Base-by-base conservation (phyloP, 2,888 invertebrate genomes). In the Drosophila demipolita region DNA sequence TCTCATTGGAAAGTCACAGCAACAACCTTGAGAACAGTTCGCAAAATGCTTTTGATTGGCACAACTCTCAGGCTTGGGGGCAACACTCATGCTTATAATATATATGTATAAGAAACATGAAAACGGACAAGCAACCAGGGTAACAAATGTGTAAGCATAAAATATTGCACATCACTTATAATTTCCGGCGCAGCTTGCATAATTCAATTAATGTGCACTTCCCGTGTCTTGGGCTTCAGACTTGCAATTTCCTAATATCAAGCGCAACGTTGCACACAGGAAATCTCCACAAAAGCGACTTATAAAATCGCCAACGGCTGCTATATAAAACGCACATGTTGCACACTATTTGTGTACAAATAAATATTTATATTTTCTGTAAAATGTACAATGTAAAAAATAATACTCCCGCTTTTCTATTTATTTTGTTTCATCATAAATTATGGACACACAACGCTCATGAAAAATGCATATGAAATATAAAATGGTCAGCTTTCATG, bases 101-200 rank as follows among this genome's bases (percentile, higher is more conserved):
- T 50, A 71, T 66, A 66, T 57, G 50, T 29, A 59, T 59, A 58
- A 35, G 36, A 68, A 64, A 58, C 60, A 70, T 35, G 65, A 20
- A 20, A 26, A 17, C 17, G 26, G 12, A 3, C 26, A 33, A n/a
- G 36, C 11, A 42, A 50, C 1, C 42, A 17, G 29, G 42, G 49
- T 58, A 45, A 15, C 45, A 45, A 65, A 64, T 67, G 63, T 54
- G 58, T 6, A 17, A 61, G 72, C 64, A 75, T 80, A 82, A 85
- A 71, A 85, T 87, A 85, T 82, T 79, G 87, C 85, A 86, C 85
- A 86, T 86, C 87, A 87, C 85, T 86, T 83, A 85, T 87, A 83
- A 83, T 86, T 87, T 86, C 85, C 85, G 85, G 70, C 79, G 81
- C 75, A 45, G 54, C 79, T 82, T 77, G 76, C 75, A 85, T 87